Evolutionary conservation across 2,888 invertebrate genomes (phyloP).

Genomic region (Thecocarcelia acutangulata): DNA sequence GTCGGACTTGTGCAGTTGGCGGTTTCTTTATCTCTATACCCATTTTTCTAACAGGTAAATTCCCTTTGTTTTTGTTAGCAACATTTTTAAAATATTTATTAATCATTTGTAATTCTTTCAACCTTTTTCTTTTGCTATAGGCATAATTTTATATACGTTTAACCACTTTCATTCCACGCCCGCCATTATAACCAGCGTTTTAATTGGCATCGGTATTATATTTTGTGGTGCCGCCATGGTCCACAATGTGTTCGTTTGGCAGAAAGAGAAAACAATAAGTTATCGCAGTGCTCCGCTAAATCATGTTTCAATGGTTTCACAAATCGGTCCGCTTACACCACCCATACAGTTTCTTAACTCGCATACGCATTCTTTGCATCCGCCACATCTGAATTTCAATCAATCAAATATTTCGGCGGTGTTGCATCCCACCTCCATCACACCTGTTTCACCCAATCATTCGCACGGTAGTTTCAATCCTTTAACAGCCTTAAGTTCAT

Average conservation of each 20-base stretch:
- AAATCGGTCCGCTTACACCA: slow-evolving; percentile 74
- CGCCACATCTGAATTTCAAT: slow-evolving; percentile 72
- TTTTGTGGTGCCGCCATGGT: slow-evolving; percentile 97
- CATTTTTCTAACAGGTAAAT: slow-evolving; percentile 92
- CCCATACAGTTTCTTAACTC: slow-evolving; percentile 74
- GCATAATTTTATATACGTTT: slow-evolving; percentile 94
- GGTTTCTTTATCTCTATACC: slow-evolving; percentile 97
- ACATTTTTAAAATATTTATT: background rate
- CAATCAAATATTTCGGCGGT: slow-evolving; percentile 63
- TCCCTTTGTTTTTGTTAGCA: background rate
- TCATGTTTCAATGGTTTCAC: slow-evolving; percentile 73
- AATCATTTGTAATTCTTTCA: background rate
- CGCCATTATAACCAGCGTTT: slow-evolving; percentile 93
- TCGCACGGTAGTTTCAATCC: slow-evolving; percentile 81
- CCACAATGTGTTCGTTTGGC: slow-evolving; percentile 97
- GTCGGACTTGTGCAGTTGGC: slow-evolving; percentile 94
- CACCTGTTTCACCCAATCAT: slow-evolving; percentile 81
- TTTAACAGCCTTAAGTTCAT: slow-evolving; percentile 76
- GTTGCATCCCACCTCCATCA: slow-evolving; percentile 80
- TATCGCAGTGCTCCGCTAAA: slow-evolving; percentile 82
- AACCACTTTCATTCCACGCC: slow-evolving; percentile 96
- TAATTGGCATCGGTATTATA: slow-evolving; percentile 94
- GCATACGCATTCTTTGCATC: slow-evolving; percentile 52
- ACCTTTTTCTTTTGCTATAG: slow-evolving; percentile 83
- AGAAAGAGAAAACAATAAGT: slow-evolving; percentile 92